phyloP scores from a whole-genome alignment of 2,797 vertebrate genomes.

The Intellagama lesueurii region DNA sequence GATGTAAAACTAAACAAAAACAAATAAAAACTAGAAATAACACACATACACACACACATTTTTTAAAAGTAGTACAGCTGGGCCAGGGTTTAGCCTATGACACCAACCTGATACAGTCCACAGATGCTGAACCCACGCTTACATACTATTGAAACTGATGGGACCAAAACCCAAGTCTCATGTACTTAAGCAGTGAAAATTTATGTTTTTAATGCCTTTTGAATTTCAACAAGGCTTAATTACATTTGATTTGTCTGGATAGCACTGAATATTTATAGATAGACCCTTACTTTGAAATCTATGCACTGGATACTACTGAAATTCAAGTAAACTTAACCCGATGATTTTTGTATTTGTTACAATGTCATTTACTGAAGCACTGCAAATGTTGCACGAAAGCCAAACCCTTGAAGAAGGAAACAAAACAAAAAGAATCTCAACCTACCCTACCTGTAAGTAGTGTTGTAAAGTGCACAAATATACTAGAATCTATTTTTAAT shows the following conservation, averaged over 20 bases:
- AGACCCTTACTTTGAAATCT: not conserved
- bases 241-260: not conserved
- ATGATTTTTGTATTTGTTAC: conserved; percentile 21
- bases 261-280: not conserved
- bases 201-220: not conserved
- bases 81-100: not conserved
- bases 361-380: conserved; percentile 48
- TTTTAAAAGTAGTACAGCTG: not conserved
- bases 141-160: not conserved
- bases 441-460: conserved; percentile 38
- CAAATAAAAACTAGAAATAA: no score
- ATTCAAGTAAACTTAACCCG: conserved; percentile 32
- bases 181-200: conserved; percentile 3
- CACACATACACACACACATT: no score
- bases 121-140: not conserved
- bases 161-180: not conserved
- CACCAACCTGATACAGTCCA: not conserved
- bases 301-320: not conserved
- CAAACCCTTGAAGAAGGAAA: conserved; percentile 53
- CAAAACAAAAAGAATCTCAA: conserved; percentile 23
- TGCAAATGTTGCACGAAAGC: conserved; percentile 43
- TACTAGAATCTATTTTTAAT: conserved; percentile 62
- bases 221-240: not conserved
- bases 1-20: not conserved
- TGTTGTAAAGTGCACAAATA: conserved; percentile 81